phyloP scores from a whole-genome alignment of 2,113 vertebrate species.

The Pithys albifrons region DNA sequence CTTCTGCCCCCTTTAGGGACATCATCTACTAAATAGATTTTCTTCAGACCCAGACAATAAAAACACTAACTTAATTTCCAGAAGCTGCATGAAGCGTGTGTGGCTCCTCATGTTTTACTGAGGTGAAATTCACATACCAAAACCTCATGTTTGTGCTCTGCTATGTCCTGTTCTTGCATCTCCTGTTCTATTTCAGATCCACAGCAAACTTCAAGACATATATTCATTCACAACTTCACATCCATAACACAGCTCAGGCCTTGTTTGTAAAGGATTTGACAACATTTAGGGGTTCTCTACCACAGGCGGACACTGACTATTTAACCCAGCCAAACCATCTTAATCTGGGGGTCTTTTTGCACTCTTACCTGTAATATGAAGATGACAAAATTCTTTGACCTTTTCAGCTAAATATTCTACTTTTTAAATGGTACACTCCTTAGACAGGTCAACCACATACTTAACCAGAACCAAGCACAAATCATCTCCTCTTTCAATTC shows the following conservation, averaged over 20 bases:
- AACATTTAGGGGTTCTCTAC: neutral
- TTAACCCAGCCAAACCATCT: neutral
- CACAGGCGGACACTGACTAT: accelerated
- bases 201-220: neutral
- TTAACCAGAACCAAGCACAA: neutral
- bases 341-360: neutral
- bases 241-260: neutral
- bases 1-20: neutral
- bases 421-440: neutral
- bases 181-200: neutral
- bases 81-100: neutral
- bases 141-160: neutral
- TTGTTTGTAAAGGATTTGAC: neutral
- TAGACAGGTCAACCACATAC: neutral
- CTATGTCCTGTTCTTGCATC: neutral
- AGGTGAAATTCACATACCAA: neutral
- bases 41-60: neutral
- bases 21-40: neutral
- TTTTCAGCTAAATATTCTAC: neutral
- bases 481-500: neutral
- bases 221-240: neutral
- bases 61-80: neutral
- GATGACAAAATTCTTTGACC: neutral
- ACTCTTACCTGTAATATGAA: neutral
- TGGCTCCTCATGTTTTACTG: neutral